Evolutionary conservation across 2,113 vertebrate species (phyloP).

Genomic region (Gallinago undulata): DNA sequence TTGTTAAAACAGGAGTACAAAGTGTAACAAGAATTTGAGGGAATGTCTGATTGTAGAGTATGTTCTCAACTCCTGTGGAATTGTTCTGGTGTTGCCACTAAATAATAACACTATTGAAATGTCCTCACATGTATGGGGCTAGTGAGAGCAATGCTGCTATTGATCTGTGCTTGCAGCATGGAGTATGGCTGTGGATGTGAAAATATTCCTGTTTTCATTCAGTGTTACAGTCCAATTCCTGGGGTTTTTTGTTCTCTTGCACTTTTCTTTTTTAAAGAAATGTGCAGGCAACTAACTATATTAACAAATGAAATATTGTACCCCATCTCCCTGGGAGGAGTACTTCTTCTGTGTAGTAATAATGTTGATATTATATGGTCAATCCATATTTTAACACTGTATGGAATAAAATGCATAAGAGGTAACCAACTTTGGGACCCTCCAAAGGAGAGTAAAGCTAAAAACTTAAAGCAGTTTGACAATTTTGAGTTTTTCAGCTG

Average conservation of each 20-base stretch:
- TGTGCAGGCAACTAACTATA: neutral
- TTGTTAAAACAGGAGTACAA: neutral
- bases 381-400: neutral
- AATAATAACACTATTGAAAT: neutral
- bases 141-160: neutral
- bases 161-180: neutral
- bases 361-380: neutral
- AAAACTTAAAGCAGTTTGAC: neutral
- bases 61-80: neutral
- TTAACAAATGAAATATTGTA: neutral
- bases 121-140: neutral
- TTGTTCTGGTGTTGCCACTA: neutral
- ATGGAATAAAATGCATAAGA: neutral
- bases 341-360: neutral
- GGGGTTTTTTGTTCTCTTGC: neutral
- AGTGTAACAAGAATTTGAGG: neutral
- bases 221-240: neutral
- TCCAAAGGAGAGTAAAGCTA: neutral
- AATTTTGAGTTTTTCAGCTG: neutral
- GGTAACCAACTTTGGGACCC: neutral
- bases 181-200: neutral
- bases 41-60: neutral
- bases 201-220: neutral
- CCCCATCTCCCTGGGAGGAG: neutral
- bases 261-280: neutral